Evolutionary conservation across 2,113 vertebrate genomes (phyloP).

Genomic region (Eupsittula cactorum): DNA sequence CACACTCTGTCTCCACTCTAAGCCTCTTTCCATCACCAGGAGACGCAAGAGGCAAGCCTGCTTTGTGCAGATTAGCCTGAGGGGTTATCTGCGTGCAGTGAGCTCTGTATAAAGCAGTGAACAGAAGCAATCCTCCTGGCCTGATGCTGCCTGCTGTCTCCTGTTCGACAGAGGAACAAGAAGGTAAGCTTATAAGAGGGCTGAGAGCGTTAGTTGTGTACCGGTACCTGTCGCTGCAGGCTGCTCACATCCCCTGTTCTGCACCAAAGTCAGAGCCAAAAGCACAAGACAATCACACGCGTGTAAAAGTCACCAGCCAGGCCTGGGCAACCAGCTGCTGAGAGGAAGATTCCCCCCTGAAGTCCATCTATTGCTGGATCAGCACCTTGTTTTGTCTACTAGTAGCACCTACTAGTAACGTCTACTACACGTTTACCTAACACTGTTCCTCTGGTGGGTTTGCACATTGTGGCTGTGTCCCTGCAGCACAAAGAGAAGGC

Average conservation of each 20-base stretch:
- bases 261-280: neutral
- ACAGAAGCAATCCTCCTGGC: neutral
- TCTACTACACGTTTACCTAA: neutral
- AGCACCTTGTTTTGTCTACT: conserved; percentile 24
- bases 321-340: neutral
- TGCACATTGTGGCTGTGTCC: neutral
- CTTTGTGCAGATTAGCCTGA: conserved; percentile 1
- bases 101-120: neutral
- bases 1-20: neutral
- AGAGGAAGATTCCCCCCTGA: neutral
- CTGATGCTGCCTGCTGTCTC: neutral
- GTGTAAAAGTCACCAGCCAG: neutral
- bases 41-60: neutral
- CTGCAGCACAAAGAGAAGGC: conserved; percentile 43
- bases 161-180: neutral
- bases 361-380: conserved; percentile 21
- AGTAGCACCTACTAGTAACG: neutral
- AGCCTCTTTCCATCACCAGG: conserved; percentile 15
- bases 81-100: neutral
- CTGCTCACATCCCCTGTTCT: neutral
- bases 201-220: neutral
- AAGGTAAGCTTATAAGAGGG: neutral
- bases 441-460: neutral
- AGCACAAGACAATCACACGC: neutral
- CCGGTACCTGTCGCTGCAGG: neutral